phyloP scores from a whole-genome alignment of 2,888 invertebrate genomes.

The Drosophila emarginata region DNA sequence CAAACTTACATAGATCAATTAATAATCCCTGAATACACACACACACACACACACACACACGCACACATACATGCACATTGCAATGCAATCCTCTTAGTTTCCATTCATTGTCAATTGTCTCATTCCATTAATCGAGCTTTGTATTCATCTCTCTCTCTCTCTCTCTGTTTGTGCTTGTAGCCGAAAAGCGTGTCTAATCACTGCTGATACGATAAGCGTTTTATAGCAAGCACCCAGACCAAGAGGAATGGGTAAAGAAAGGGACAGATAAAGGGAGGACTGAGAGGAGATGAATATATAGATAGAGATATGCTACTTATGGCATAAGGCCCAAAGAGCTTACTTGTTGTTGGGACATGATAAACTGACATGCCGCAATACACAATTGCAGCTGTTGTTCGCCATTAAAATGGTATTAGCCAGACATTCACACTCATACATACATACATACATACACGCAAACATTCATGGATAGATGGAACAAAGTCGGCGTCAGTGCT shows the following conservation, averaged over 20 bases:
- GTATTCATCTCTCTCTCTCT: background rate
- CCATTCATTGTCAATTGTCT: conserved; percentile 4
- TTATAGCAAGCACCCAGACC: conserved; percentile 22
- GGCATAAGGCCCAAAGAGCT: background rate
- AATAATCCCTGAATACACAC: background rate
- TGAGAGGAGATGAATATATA: background rate
- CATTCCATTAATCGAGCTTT: background rate
- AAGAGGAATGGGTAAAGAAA: conserved; percentile 1
- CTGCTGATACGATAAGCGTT: conserved; percentile 61
- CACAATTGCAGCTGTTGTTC: conserved; percentile 2
- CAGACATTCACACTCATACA: background rate
- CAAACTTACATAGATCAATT: background rate
- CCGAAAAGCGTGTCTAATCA: conserved; percentile 54
- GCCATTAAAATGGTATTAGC: conserved; percentile 3
- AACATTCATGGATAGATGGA: background rate
- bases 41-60: background rate
- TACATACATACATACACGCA: too few relatives aligned
- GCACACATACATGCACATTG: background rate
- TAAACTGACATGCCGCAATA: background rate
- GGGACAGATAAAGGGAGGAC: background rate
- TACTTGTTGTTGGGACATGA: background rate
- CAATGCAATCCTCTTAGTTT: conserved; percentile 52
- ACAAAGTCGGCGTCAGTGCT: background rate
- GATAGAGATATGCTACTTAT: background rate
- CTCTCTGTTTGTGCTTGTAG: conserved; percentile 9